Base-by-base conservation (phyloP, 2,797 vertebrate genomes). In the Acomys russatus region DNA sequence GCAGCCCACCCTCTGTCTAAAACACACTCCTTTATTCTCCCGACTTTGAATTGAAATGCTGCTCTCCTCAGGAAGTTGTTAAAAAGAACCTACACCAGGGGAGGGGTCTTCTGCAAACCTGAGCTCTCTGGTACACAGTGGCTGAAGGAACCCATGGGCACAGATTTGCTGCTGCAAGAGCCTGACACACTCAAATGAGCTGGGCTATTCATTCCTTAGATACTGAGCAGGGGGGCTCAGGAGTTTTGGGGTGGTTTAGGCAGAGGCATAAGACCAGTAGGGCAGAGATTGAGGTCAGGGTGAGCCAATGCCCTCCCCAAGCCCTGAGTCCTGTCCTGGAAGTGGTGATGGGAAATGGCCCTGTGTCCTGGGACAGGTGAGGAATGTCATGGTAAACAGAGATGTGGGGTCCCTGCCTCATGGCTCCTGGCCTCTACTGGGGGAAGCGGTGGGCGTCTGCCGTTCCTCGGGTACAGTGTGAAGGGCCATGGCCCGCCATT, bases 401-500 rank as follows among this genome's bases (percentile, higher is more conserved):
- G 4, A 28, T 35, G 35, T 18, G 30, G 56, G 35, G 25, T 33
- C 4, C 61, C 22, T 9, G 73, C 28, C 73, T 44, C 8, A 0
- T 0, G 30, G 8, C 51, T 7, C 30, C 68, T 59, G 30, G 35
- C 51, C 54, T 35, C 88, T 25, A 2, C 44, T 12, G 28, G 15
- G 83, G 35, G 6, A 88, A 51, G 33, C 25, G 0, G 0, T 0
- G 6, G 51, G 35, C 44, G 25, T 30, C 38, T 0, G 18, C 28
- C 7, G 28, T 33, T 25, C 1, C 38, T 35, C 0, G 1, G 28
- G 2, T 6, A 22, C 9, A 0, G 54, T 5, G 12, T n/a, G 33
- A 28, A 22, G 79, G 17, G 78, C 80, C 61, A 0, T 14, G 2
- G 25, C 35, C n/a, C 0, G 0, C 64, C 61, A 49, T 74, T 93